Base-by-base conservation (phyloP, 2,113 vertebrate genomes). In the Microtus montanus region DNA sequence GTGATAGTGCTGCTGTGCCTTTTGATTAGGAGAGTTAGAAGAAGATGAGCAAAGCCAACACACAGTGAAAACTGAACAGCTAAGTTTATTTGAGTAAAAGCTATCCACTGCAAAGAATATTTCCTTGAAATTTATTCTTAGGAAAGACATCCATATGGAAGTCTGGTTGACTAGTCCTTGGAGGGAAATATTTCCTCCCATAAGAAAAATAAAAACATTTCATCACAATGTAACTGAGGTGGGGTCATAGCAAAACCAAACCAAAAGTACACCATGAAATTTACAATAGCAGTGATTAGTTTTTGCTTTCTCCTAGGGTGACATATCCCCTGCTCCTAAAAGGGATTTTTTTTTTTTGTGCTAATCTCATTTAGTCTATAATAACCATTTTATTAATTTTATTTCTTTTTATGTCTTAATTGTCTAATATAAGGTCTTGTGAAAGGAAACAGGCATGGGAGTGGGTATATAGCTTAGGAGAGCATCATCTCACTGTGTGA, bases 41-140 rank as follows among this genome's bases (percentile, higher is more conserved):
- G 77, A 88, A 89, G 79, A 86, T 38, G 68, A 95, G 17, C 13
- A 66, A 7, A 61, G 17, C 49, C 0, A 10, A 87, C 74, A 93
- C 14, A n/a, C 61, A 54, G 10, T 3, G 78, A 58, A 77, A 44
- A 82, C 44, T 63, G 47, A 89, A 88, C 19, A 95, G 71, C 93
- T 93, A 30, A 94, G 68, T 49, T 90, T 66, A 84, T 93, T 89
- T 41, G 12, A 44, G 41, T 15, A 89, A 52, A 68, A 92, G 84
- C 54, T 24, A 14, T 63, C 87, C 66, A 64, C 63, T 83, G 7
- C 64, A 73, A 77, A 86, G 85, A 95, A 73, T 3, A 6, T 93
- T 90, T 92, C 8, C 82, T 93, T 95, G 85, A 95, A 30, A 94
- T 88, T 90, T 91, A 77, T 64, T 96, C 35, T 47, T 73, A 86